Base-by-base conservation (phyloP, 2,113 vertebrate species). In the Anser brachyrhynchus region DNA sequence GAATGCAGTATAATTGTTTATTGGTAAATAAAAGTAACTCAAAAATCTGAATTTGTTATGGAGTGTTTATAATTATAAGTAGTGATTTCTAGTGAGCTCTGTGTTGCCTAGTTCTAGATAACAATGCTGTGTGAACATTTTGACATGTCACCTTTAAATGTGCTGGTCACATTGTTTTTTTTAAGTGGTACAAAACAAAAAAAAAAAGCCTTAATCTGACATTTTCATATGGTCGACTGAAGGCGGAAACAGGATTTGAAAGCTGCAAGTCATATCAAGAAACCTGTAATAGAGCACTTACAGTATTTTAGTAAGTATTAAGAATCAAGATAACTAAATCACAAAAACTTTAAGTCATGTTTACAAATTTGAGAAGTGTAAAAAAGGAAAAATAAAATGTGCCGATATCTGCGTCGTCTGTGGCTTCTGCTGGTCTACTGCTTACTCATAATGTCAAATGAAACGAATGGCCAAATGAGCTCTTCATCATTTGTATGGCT, bases 1-100 rank as follows among this genome's bases (percentile, higher is more conserved):
- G 66, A 95, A 66, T 39, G 26, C 18, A 62, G 3, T 46, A 25
- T 80, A 74, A 90, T 80, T 90, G n/a, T 90, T 89, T 93, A 22
- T 76, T 62, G 55, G 73, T 86, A 94, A 96, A 83, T 96, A 93
- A 96, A 88, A 92, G 28, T n/a, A 93, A 29, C n/a, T 46, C 17
- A 33, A 62, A 54, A 73, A 89, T 23, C 28, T 90, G 90, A 67
- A 62, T 43, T 75, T 73, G 16, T 70, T 84, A 72, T 1, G 55
- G 44, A 31, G 37, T 33, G 11, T 86, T 86, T 69, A 29, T 35
- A 52, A 52, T 43, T 69, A 58, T 54, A 86, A 80, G 23, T 19
- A 85, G 21, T 74, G 35, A 39, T 80, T 84, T 86, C 66, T 35
- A 37, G 29, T 0, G 2, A 87, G 64, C 1, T 0, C 8, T 80